Conservation (phyloP, 2,797 vertebrate species). For the Arnoldichthys spilopterus region DNA sequence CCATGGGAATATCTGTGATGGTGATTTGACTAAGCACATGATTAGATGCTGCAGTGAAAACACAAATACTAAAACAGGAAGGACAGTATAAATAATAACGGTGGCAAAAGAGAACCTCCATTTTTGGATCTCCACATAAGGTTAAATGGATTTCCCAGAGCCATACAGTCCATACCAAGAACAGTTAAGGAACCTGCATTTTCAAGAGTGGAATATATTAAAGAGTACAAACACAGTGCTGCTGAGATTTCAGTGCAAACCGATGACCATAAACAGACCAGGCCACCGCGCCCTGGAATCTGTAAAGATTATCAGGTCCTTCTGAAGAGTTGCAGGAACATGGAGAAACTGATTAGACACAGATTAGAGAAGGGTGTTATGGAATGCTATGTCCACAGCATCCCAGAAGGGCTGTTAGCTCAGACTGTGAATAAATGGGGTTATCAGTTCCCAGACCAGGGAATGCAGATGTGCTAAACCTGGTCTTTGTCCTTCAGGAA, state of each 20-base stretch:
- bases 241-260: neutral
- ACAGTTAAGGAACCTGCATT: neutral
- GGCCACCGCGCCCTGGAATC: conserved; percentile 56
- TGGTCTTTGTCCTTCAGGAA: conserved; percentile 20
- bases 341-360: conserved; percentile 52
- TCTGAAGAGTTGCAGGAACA: conserved; percentile 49
- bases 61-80: too few relatives aligned
- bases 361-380: conserved; percentile 67
- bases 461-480: conserved; percentile 23
- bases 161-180: neutral
- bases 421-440: conserved; percentile 61
- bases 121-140: neutral
- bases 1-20: too few relatives aligned
- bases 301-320: conserved; percentile 65
- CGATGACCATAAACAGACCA: neutral
- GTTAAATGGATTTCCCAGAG: neutral
- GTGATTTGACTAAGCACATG: too few relatives aligned
- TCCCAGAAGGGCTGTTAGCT: conserved; percentile 57
- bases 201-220: neutral
- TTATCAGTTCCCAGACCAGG: conserved; percentile 49
- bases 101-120: neutral
- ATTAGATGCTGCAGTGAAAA: too few relatives aligned
- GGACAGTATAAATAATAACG: too few relatives aligned
- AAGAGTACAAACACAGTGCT: too few relatives aligned
- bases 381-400: conserved; percentile 52